A percentile compares a stretch with the other conserved stretches of the same genome.
Conservation (phyloP, 2,797 vertebrate genomes). For the Rhincodon typus region DNA sequence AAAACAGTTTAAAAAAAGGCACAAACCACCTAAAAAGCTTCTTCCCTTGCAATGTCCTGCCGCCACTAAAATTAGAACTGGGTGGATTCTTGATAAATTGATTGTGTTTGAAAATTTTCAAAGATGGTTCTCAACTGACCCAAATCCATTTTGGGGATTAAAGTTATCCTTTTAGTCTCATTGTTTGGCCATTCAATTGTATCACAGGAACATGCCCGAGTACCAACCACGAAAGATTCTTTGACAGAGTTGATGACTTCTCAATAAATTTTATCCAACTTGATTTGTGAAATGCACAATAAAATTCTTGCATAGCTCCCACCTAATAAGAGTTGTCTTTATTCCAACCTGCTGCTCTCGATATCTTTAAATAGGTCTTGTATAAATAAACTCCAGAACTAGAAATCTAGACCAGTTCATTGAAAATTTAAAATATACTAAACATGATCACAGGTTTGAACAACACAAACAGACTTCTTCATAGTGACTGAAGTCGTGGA, state of each 20-base stretch:
- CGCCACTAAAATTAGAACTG: not conserved
- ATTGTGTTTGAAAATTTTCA: not conserved
- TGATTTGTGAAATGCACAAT: not conserved
- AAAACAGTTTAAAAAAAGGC: not conserved
- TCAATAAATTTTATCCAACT: not conserved
- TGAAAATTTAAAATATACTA: constrained; percentile 14
- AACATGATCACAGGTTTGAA: not conserved
- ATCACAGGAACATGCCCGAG: not conserved
- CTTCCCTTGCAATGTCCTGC: not conserved
- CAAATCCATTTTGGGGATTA: not conserved
- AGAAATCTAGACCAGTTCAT: not conserved
- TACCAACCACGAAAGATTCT: not conserved
- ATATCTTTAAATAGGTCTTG: not conserved
- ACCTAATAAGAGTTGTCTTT: not conserved
- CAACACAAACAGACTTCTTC: not conserved
- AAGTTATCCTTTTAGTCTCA: not conserved
- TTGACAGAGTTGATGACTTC: not conserved
- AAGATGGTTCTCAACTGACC: not conserved
- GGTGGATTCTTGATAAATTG: not conserved
- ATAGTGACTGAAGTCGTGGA: not conserved
- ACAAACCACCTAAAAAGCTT: not conserved
- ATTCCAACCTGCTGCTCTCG: not conserved
- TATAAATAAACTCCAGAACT: not conserved
- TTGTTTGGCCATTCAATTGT: not conserved
- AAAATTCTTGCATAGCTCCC: not conserved